Percentiles rank a stretch among this genome's conserved stretches.
These are phyloP conservation scores for Pelusios castaneus DNA, from an alignment of 2,113 vertebrate species.

Conservation along the genomic window DNA sequence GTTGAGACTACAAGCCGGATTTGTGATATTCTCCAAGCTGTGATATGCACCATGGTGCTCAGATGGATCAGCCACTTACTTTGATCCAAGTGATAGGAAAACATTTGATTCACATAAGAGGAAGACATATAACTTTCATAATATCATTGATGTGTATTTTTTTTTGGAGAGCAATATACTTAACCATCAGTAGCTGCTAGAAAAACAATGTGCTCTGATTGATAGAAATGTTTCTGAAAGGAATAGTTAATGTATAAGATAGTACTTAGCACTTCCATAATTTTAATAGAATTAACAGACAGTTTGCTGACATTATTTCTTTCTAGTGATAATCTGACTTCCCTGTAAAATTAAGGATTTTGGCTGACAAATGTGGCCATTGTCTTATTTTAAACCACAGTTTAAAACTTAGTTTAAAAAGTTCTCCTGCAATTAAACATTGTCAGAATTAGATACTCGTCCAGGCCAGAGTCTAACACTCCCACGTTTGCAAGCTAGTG, in stretches of 20 bases:
- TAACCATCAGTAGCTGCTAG: background rate
- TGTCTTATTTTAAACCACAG: constrained; percentile 8
- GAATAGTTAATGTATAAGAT: constrained; percentile 25
- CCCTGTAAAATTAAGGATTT: constrained; percentile 15
- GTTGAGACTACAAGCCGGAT: background rate
- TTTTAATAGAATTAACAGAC: constrained; percentile 72
- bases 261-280: constrained; percentile 39
- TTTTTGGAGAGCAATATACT: background rate
- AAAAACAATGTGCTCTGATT: constrained; percentile 32
- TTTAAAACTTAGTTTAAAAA: constrained; percentile 45
- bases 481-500: background rate
- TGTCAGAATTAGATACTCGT: constrained; percentile 36
- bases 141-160: background rate
- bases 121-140: background rate
- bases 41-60: background rate
- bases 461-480: background rate
- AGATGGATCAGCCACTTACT: background rate
- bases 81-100: background rate
- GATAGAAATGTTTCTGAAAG: background rate
- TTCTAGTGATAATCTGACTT: constrained; percentile 66
- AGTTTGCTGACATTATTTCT: constrained; percentile 52
- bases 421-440: constrained; percentile 43
- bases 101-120: background rate
- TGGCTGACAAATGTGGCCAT: constrained; percentile 22
- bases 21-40: background rate